Conservation (phyloP, 2,797 vertebrate species). For the Taeniopygia guttata region DNA sequence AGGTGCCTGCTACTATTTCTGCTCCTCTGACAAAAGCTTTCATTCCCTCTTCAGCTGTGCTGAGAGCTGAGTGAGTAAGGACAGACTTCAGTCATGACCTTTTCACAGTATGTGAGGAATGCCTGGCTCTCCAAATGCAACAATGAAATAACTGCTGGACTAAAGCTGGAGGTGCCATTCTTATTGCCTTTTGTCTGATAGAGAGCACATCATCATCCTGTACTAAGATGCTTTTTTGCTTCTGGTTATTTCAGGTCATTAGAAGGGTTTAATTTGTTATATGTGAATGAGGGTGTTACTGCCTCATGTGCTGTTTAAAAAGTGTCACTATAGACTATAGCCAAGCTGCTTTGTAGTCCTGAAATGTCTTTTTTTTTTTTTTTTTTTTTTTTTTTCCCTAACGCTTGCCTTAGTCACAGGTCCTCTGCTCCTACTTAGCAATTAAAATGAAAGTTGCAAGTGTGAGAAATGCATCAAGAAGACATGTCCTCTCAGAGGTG, state of each 20-base stretch:
- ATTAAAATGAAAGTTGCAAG: slow-evolving; percentile 53
- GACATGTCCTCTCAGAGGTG: background rate
- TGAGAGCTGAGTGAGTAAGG: background rate
- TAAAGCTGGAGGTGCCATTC: background rate
- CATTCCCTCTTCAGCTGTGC: background rate
- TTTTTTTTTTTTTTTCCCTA: slow-evolving; percentile 10
- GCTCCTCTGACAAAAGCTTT: background rate
- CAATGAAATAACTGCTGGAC: background rate
- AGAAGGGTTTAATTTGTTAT: background rate
- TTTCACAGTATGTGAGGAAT: slow-evolving; percentile 6
- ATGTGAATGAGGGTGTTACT: background rate
- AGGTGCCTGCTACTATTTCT: background rate
- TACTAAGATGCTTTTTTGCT: background rate
- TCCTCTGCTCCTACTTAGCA: slow-evolving; percentile 30
- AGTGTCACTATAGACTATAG: background rate
- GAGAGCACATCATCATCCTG: background rate
- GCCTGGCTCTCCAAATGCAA: accelerated
- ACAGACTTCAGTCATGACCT: slow-evolving; percentile 4
- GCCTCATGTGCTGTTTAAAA: background rate
- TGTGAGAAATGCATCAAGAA: background rate
- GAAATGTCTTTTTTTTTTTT: slow-evolving; percentile 2
- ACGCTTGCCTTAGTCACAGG: slow-evolving; percentile 10
- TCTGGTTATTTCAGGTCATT: background rate
- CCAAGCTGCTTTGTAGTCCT: background rate
- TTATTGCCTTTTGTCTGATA: background rate